Evolutionary conservation across 2,113 vertebrate genomes (phyloP).

Genomic region (Sapayoa aenigma): DNA sequence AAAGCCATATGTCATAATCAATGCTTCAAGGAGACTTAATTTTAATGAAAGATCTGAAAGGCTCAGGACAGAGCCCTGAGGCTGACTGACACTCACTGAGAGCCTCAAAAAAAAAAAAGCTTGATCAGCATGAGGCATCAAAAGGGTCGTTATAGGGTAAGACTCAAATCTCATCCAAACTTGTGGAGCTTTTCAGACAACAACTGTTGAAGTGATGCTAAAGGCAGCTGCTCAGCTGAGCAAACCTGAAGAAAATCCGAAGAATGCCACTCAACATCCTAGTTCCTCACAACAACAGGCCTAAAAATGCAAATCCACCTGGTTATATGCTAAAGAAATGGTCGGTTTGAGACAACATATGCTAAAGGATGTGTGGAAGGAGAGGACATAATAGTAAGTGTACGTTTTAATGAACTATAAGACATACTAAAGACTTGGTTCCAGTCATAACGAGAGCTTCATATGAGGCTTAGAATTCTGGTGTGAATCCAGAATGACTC

Average conservation of each 20-base stretch:
- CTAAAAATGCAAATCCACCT: not conserved
- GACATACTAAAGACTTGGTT: not conserved
- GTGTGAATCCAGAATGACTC: not conserved
- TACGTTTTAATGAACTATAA: not conserved
- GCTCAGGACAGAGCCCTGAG: not conserved
- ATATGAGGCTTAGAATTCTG: not conserved
- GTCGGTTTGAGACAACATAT: not conserved
- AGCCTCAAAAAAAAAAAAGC: not conserved
- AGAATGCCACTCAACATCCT: not conserved
- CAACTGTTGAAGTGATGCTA: not conserved
- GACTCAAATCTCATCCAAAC: not conserved
- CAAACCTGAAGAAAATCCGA: not conserved
- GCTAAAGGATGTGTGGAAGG: not conserved
- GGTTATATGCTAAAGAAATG: not conserved
- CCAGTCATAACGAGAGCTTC: not conserved
- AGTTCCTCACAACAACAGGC: not conserved
- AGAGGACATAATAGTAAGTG: not conserved
- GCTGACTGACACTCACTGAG: not conserved
- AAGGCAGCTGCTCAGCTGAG: not conserved
- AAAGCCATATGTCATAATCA: slow-evolving; percentile 64
- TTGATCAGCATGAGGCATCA: not conserved
- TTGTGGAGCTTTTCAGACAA: not conserved
- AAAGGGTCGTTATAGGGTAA: not conserved
- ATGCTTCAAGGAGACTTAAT: slow-evolving; percentile 45
- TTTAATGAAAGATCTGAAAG: slow-evolving; percentile 52